These are phyloP conservation scores for Leptestheria dahalacensis DNA, from an alignment of 1,140 invertebrate genomes.

Conservation along the genomic window DNA sequence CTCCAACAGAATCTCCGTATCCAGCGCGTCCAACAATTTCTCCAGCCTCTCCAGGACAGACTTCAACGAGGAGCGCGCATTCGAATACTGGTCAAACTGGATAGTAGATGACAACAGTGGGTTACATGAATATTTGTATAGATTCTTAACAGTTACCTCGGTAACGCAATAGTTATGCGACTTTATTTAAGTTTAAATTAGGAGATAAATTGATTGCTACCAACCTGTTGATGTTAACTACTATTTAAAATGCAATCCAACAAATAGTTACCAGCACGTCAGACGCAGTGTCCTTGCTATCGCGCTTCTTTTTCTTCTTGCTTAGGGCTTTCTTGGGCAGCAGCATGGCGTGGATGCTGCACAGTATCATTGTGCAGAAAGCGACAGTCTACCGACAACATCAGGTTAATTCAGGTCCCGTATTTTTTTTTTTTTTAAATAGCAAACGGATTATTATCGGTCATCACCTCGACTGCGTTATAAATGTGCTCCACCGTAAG, in stretches of 20 bases:
- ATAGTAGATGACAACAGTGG: too few species aligned
- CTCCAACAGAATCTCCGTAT: not conserved
- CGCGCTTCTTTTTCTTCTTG: constrained; percentile 10
- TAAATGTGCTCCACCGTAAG: not conserved
- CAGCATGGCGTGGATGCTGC: not conserved
- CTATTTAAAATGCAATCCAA: too few species aligned
- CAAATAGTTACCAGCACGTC: not conserved
- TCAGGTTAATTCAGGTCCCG: not conserved
- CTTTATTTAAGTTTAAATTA: too few species aligned
- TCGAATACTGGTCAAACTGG: not conserved
- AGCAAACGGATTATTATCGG: too few species aligned
- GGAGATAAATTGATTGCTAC: too few species aligned
- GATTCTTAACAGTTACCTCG: not conserved
- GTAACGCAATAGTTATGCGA: not conserved
- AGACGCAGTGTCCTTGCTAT: not conserved
- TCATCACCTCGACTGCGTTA: constrained; percentile 8
- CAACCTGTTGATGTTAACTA: too few species aligned
- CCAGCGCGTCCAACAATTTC: not conserved
- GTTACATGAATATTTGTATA: not conserved
- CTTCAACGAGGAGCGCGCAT: not conserved
- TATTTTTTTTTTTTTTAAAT: too few species aligned
- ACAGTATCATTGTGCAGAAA: not conserved
- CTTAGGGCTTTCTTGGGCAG: not conserved
- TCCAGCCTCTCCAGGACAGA: not conserved
- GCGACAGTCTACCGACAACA: not conserved